phyloP scores from a whole-genome alignment of 2,888 invertebrate genomes.

The Boloria selene region DNA sequence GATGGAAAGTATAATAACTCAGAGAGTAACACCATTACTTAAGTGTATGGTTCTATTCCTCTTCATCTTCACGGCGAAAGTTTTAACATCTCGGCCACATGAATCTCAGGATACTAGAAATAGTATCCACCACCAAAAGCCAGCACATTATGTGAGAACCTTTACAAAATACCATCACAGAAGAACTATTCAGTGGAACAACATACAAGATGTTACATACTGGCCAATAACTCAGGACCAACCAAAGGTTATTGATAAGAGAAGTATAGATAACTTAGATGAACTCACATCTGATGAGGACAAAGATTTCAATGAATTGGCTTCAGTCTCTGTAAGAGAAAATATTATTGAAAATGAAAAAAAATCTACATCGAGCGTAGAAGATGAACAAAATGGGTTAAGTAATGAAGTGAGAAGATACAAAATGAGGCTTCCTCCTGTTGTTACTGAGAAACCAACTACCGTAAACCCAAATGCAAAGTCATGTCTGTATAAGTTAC shows the following conservation, averaged over 20 bases:
- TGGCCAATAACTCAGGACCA: constrained; percentile 55
- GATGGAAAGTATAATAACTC: constrained; percentile 69
- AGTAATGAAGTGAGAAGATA: constrained; percentile 53
- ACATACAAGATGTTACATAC: constrained; percentile 54
- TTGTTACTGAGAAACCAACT: constrained; percentile 54
- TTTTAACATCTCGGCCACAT: constrained; percentile 71
- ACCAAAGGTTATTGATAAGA: constrained; percentile 56
- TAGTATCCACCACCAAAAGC: constrained; percentile 66
- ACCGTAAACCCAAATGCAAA: constrained; percentile 57
- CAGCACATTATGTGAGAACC: constrained; percentile 71
- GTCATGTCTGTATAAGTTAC: constrained; percentile 68
- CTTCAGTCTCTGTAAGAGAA: constrained; percentile 48
- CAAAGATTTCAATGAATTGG: constrained; percentile 50
- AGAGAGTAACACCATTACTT: constrained; percentile 70
- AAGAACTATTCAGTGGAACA: constrained; percentile 69
- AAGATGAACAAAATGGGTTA: constrained; percentile 57
- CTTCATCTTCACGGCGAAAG: constrained; percentile 77
- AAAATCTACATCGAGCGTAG: constrained; percentile 49
- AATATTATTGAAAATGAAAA: constrained; percentile 53
- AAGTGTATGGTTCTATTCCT: constrained; percentile 74
- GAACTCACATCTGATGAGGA: constrained; percentile 51
- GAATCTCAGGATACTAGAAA: constrained; percentile 64
- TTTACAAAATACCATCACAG: constrained; percentile 77
- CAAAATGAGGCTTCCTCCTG: constrained; percentile 56
- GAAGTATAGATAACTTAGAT: constrained; percentile 59